phyloP scores from a whole-genome alignment of 23 tunicate species.

The Trididemnum nubilum region DNA sequence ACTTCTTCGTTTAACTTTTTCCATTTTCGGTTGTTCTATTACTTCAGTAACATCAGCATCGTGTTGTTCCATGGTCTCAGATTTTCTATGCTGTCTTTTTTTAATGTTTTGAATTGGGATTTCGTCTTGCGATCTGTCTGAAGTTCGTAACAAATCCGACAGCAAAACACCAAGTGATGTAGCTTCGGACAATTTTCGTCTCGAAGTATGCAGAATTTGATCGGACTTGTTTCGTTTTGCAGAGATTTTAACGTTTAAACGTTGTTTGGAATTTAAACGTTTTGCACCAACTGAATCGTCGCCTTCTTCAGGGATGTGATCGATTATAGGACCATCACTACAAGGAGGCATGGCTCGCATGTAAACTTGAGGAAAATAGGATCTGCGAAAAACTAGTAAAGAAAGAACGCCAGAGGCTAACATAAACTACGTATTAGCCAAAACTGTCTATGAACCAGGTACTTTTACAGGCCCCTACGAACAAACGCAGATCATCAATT shows the following conservation, averaged over 20 bases:
- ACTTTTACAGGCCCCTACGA: too few species aligned
- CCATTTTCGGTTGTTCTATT: not conserved
- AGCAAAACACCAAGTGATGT: constrained; percentile 35
- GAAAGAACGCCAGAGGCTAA: too few species aligned
- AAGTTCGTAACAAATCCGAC: constrained; percentile 34
- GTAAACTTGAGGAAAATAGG: constrained; percentile 24
- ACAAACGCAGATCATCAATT: too few species aligned
- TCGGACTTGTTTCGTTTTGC: not conserved
- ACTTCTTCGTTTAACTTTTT: not conserved
- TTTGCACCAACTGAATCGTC: not conserved
- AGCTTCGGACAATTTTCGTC: not conserved
- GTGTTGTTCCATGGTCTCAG: not conserved
- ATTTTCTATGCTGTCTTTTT: not conserved
- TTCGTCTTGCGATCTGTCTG: constrained; percentile 22
- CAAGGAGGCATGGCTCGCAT: constrained; percentile 51
- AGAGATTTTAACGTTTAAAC: not conserved
- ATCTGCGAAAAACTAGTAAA: constrained; percentile 28
- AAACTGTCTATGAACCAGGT: too few species aligned
- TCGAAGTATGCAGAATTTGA: not conserved
- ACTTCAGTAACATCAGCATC: not conserved
- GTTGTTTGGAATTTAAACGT: not conserved
- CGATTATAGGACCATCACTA: constrained; percentile 38
- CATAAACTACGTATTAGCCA: too few species aligned
- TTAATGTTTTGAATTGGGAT: constrained; percentile 28
- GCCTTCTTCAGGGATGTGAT: constrained; percentile 23